Base-by-base conservation (phyloP, 1,140 invertebrate species). In the Trachymyrmex cornetzi region DNA sequence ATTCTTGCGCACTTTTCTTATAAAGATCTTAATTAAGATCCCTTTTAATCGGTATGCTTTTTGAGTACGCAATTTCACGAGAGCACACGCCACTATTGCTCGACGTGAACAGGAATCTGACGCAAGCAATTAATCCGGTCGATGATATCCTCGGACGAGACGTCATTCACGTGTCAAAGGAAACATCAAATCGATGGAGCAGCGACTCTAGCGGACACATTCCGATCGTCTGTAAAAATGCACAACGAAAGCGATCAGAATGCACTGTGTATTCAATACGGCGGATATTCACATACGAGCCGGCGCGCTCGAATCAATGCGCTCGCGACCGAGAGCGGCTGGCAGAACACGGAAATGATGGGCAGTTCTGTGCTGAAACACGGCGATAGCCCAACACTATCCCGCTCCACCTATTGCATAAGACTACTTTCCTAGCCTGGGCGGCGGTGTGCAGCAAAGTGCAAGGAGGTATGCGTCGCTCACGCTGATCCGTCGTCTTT, bases 261-360 rank as follows among this genome's bases (percentile, higher is more conserved):
- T 82, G 67, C 67, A 82, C 80, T 75, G 27, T 84, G 55, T 63
- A 48, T 75, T 44, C 55, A 75, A 55, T 61, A 30, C 27, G 55
- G 55, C 27, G 80, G 80, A 84, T 75, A 84, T 75, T 84, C 80
- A 34, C 86, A 59, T 71, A 74, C 86, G 57, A 57, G 84, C 19
- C 34, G 87, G 50, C 63, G 38, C 48, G 61, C 27, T 64, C 69
- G 67, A 86, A 75, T 27, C 66, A 69, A 77, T 24, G 69, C 66
- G 67, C 59, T 80, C 66, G 57, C 86, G 72, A 75, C 71, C 66
- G 30, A 87, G 24, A 87, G 59, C 74, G 81, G 86, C 67, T 69
- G 12, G 81, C 79, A 88, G 91, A 93, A 94, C 93, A 93, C 93
- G 93, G 93, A 94, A 94, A 94, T 93, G 93, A 93, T 92, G 91